These are phyloP conservation scores for Troides aeacus DNA, from an alignment of 2,888 invertebrate species.

Conservation along the genomic window DNA sequence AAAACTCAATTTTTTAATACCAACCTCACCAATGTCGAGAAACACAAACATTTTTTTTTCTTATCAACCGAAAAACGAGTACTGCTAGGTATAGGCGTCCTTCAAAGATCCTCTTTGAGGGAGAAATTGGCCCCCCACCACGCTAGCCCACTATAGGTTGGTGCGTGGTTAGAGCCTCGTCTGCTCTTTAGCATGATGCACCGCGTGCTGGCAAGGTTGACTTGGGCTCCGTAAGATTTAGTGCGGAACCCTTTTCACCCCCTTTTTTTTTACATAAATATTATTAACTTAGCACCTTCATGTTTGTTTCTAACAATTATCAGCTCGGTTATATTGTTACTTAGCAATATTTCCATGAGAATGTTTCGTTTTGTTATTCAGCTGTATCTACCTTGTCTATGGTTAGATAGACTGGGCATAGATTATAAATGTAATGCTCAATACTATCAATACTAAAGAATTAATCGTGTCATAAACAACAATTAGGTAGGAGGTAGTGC, in stretches of 20 bases:
- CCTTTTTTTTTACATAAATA: neutral
- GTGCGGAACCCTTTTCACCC: too few relatives aligned
- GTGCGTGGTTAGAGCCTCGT: neutral
- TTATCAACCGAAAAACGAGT: too few relatives aligned
- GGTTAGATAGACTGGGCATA: slow-evolving; percentile 29
- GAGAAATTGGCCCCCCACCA: too few relatives aligned
- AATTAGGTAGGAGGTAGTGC: slow-evolving; percentile 50
- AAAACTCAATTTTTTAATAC: too few relatives aligned
- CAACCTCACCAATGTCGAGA: too few relatives aligned
- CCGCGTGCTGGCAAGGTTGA: too few relatives aligned
- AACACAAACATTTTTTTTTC: too few relatives aligned
- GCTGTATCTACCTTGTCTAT: slow-evolving; percentile 31
- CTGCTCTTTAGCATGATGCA: too few relatives aligned
- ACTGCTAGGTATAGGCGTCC: too few relatives aligned
- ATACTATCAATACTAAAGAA: slow-evolving; percentile 31
- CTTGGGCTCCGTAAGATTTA: too few relatives aligned
- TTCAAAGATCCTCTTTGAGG: too few relatives aligned
- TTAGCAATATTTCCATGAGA: slow-evolving; percentile 16
- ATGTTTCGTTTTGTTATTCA: neutral
- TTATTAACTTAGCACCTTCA: neutral
- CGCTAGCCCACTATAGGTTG: neutral
- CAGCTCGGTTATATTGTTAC: slow-evolving; percentile 11
- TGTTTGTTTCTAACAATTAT: neutral
- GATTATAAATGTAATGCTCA: slow-evolving; percentile 24
- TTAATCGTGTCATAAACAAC: slow-evolving; percentile 37